Evolutionary conservation across 2,113 vertebrate genomes (phyloP).

Genomic region (Channa argus): DNA sequence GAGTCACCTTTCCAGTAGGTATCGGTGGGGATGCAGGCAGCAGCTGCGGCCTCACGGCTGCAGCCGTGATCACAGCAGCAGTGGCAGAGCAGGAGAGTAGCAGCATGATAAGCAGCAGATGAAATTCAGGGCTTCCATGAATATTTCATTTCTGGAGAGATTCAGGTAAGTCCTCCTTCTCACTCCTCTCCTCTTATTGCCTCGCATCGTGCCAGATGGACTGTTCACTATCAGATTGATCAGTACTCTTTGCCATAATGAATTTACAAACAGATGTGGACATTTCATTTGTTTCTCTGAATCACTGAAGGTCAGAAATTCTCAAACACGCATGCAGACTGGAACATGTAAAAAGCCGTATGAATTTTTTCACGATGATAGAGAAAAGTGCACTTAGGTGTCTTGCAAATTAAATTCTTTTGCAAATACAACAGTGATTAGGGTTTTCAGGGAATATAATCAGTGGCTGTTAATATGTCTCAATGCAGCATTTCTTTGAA

Average conservation of each 20-base stretch:
- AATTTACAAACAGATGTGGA: no score
- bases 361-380: no score
- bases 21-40: neutral
- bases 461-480: no score
- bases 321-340: no score
- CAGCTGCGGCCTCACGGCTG: neutral
- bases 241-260: neutral
- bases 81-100: constrained; percentile 26
- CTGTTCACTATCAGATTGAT: constrained; percentile 31
- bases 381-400: no score
- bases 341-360: no score
- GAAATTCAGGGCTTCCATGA: constrained; percentile 66
- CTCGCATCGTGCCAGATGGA: constrained; percentile 23
- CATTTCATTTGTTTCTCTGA: no score
- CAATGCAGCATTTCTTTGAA: no score
- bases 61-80: neutral
- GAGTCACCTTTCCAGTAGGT: constrained; percentile 6
- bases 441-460: no score
- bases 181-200: constrained; percentile 3
- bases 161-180: neutral
- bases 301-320: no score
- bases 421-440: no score
- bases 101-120: constrained; percentile 53
- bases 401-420: no score
- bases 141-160: constrained; percentile 71